Evolutionary conservation across 2,113 vertebrate genomes (phyloP).

Genomic region (Sitta europaea): DNA sequence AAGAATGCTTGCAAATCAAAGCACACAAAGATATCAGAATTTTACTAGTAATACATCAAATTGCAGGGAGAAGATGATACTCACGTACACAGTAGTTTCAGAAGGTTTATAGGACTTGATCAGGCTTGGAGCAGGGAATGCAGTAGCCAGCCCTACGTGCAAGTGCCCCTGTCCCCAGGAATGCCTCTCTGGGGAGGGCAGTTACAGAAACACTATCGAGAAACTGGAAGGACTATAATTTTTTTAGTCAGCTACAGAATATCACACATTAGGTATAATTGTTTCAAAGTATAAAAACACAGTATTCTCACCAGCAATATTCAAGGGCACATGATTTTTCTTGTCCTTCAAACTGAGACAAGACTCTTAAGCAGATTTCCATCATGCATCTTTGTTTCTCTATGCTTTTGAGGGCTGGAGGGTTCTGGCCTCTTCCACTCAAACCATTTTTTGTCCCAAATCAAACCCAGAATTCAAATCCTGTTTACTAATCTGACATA

Average conservation of each 20-base stretch:
- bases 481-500: not conserved
- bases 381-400: not conserved
- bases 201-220: not conserved
- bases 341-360: not conserved
- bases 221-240: not conserved
- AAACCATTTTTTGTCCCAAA: not conserved
- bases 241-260: not conserved
- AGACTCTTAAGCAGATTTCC: not conserved
- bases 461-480: not conserved
- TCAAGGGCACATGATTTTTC: rapidly evolving
- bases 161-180: rapidly evolving
- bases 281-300: not conserved
- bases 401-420: not conserved
- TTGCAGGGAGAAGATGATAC: not conserved
- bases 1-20: not conserved
- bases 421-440: not conserved
- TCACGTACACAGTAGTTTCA: not conserved
- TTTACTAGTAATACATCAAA: not conserved
- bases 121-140: not conserved
- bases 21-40: not conserved
- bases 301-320: not conserved
- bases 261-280: not conserved
- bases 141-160: not conserved
- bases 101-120: not conserved
- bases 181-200: not conserved